phyloP scores from a whole-genome alignment of 2,113 vertebrate genomes.

The Opisthocomus hoazin region DNA sequence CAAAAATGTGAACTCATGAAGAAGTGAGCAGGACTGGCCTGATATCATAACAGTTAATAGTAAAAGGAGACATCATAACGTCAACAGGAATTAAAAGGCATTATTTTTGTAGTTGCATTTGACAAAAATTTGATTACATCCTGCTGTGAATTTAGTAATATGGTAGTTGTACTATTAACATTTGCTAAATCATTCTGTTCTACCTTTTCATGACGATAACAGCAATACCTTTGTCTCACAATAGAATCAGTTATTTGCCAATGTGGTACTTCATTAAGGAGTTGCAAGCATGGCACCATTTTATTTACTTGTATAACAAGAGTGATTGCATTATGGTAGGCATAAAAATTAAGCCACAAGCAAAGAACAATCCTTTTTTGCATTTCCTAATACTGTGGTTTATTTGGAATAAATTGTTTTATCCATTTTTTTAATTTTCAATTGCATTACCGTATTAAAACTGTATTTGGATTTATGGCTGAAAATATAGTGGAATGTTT shows the following conservation, averaged over 20 bases:
- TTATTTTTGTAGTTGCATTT: conserved; percentile 35
- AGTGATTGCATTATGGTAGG: not conserved
- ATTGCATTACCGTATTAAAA: not conserved
- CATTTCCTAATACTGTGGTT: not conserved
- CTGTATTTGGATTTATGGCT: not conserved
- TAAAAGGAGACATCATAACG: conserved; percentile 12
- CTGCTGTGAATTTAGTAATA: conserved; percentile 41
- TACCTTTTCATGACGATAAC: conserved; percentile 68
- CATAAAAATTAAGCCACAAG: conserved; percentile 4
- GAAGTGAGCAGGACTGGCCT: conserved; percentile 17
- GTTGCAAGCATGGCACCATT: not conserved
- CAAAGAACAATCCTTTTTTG: not conserved
- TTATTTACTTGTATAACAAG: not conserved
- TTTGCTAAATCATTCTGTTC: conserved; percentile 69
- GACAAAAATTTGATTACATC: conserved; percentile 63
- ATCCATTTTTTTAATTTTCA: not conserved
- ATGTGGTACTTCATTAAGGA: conserved; percentile 58
- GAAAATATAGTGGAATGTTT: not conserved
- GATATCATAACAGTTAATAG: conserved; percentile 15
- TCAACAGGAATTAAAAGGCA: conserved; percentile 13
- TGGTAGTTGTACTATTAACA: conserved; percentile 52
- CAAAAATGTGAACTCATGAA: conserved; percentile 32
- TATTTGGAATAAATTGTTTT: not conserved
- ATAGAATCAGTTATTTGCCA: conserved; percentile 69
- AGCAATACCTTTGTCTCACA: conserved; percentile 32